phyloP scores from a whole-genome alignment of 2,888 invertebrate species.

The Thyatira batis region DNA sequence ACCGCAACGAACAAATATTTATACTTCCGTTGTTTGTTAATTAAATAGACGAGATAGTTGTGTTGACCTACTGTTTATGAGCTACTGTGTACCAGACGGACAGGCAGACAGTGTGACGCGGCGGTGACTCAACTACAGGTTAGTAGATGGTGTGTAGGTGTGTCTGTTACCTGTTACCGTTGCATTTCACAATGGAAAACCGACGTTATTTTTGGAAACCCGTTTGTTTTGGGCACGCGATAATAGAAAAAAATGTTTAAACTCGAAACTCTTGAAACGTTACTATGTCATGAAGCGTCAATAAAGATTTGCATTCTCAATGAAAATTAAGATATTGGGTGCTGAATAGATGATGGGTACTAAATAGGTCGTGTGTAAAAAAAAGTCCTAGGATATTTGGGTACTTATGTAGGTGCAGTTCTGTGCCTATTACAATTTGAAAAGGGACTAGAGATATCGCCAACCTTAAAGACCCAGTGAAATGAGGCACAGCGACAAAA shows the following conservation, averaged over 20 bases:
- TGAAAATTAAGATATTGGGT: too few relatives aligned
- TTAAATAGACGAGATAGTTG: not conserved
- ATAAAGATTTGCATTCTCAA: too few relatives aligned
- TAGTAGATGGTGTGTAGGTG: not conserved
- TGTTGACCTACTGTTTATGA: not conserved
- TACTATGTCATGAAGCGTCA: too few relatives aligned
- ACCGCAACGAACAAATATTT: too few relatives aligned
- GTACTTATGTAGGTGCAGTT: too few relatives aligned
- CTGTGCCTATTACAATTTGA: too few relatives aligned
- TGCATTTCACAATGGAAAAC: not conserved
- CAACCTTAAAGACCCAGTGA: too few relatives aligned
- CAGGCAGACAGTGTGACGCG: conserved; percentile 10
- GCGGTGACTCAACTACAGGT: not conserved
- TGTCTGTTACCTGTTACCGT: not conserved
- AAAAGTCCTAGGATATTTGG: too few relatives aligned
- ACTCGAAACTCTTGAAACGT: not conserved
- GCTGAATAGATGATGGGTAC: too few relatives aligned
- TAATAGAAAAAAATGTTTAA: not conserved
- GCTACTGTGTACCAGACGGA: not conserved
- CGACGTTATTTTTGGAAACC: not conserved
- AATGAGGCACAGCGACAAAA: too few relatives aligned
- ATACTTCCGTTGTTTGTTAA: not conserved
- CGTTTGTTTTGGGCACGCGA: not conserved
- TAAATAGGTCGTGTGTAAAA: too few relatives aligned
- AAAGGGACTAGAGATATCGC: too few relatives aligned